A percentile compares a stretch with the other conserved stretches of the same genome.
phyloP scores from a whole-genome alignment of 2,113 vertebrate genomes.

The Cyanoliseus patagonus region DNA sequence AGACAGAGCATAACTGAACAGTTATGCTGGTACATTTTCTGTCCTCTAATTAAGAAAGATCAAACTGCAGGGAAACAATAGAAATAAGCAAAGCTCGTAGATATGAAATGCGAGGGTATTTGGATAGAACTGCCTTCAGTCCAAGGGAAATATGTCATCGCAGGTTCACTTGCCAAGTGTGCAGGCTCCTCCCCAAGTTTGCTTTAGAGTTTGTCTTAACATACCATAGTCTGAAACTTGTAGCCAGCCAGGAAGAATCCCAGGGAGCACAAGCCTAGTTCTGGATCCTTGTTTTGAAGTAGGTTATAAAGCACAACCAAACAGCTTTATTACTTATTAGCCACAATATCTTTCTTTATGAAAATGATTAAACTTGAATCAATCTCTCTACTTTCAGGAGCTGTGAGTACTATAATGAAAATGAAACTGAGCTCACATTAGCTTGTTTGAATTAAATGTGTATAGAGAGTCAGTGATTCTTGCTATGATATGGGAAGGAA shows the following conservation, averaged over 20 bases:
- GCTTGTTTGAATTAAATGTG: neutral
- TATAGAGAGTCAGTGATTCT: neutral
- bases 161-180: constrained; percentile 26
- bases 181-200: constrained; percentile 49
- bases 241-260: neutral
- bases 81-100: neutral
- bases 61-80: constrained; percentile 3
- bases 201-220: constrained; percentile 26
- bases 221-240: neutral
- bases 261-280: neutral
- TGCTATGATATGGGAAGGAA: neutral
- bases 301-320: neutral
- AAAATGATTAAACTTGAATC: neutral
- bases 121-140: constrained; percentile 20
- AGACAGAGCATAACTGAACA: constrained; percentile 24
- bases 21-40: neutral
- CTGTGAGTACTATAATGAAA: neutral
- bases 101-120: neutral
- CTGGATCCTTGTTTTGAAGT: neutral
- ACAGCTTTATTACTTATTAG: neutral
- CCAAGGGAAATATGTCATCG: constrained; percentile 38
- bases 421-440: neutral
- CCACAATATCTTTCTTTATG: neutral
- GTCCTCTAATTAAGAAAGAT: constrained; percentile 25
- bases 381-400: neutral